These are phyloP conservation scores for Limnephilus auricula DNA, from an alignment of 2,888 invertebrate species.

Conservation along the genomic window DNA sequence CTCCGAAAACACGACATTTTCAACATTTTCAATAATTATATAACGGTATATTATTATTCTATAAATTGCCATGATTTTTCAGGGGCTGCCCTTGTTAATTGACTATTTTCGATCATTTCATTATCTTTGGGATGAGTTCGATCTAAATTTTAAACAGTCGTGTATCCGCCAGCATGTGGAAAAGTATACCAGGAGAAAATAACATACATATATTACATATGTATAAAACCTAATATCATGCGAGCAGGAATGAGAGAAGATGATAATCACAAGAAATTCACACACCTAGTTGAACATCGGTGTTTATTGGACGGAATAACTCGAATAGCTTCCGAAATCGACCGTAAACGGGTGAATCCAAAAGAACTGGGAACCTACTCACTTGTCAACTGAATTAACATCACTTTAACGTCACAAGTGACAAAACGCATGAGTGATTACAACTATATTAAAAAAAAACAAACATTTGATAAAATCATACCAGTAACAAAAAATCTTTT, in stretches of 20 bases:
- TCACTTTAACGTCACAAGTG: slow-evolving; percentile 20
- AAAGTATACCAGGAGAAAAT: background rate
- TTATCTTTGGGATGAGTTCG: background rate
- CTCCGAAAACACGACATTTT: too few species aligned
- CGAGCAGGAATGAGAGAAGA: background rate
- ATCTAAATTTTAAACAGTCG: background rate
- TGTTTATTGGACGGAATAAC: slow-evolving; percentile 21
- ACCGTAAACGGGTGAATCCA: slow-evolving; percentile 33
- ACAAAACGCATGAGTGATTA: background rate
- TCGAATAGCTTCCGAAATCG: slow-evolving; percentile 35
- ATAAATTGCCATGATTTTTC: too few species aligned
- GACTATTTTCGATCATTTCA: background rate
- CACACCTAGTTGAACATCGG: slow-evolving; percentile 15
- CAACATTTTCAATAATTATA: too few species aligned
- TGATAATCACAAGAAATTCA: background rate
- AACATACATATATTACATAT: background rate
- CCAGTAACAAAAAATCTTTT: background rate
- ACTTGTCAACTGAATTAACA: slow-evolving; percentile 4
- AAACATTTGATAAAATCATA: background rate
- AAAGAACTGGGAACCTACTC: background rate
- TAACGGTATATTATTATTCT: too few species aligned
- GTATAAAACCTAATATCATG: background rate
- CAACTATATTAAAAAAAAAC: background rate
- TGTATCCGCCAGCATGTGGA: background rate
- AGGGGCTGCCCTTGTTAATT: too few species aligned